Base-by-base conservation (phyloP, 2,888 invertebrate genomes). In the Fissipunctia ypsillon region DNA sequence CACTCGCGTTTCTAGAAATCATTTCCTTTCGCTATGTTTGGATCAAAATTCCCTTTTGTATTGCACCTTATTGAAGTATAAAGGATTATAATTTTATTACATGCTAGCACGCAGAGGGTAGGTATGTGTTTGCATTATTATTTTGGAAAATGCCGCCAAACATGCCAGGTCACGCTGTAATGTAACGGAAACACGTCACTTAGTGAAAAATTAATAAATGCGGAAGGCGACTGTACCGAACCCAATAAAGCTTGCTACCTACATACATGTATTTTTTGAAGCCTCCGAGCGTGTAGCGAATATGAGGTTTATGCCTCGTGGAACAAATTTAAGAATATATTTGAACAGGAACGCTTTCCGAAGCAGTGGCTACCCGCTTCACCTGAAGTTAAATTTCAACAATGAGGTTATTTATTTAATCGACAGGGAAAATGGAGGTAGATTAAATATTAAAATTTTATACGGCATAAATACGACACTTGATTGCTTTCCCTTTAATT, bases 1-100 rank as follows among this genome's bases (percentile, higher is more conserved):
- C 81, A 83, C 83, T 83, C 79, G 81, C 84, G 86, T 84, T 84
- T 83, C 74, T 79, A 81, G 67, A 86, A 87, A 88, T 87, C 81
- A 79, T 87, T 85, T 80, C 79, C 73, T 80, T 84, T 73, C 48
- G 28, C 52, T 73, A 41, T 74, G 73, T 73, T 76, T 69, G 45
- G 70, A 72, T 63, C 71, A 78, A 81, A 80, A 69, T 75, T 80
- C 65, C 68, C 65, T 74, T 80, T 76, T 56, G 70, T 73, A 72
- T 70, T 84, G 71, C 67, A 71, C 69, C 76, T 79, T 76, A 78
- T 83, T 70, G 69, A 60, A 78, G 77, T 73, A 73, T 70, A 72
- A 75, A 75, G 74, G 45, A 71, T 76, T 70, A 72, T 38, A 70
- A 73, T 73, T 63, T 81, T 83, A 81, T 81, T 78, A 63, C 67